Conservation (phyloP, 2,888 invertebrate genomes). For the Xanthia togata region DNA sequence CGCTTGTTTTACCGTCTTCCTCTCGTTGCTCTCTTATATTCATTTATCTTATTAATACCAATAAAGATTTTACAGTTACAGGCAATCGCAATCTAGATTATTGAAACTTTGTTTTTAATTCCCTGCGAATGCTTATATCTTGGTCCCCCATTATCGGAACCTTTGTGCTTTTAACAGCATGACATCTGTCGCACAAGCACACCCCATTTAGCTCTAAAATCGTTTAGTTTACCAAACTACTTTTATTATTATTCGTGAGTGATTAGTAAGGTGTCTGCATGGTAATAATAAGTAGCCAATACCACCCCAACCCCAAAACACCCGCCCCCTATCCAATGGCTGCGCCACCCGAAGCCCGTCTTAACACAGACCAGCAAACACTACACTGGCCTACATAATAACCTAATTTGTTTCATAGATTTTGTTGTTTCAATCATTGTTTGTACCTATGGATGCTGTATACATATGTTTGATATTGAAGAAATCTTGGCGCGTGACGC, state of each 20-base stretch:
- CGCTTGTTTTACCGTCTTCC: constrained; percentile 81
- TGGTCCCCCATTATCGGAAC: constrained; percentile 46
- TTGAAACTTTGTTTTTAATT: constrained; percentile 23
- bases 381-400: constrained; percentile 41
- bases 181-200: constrained; percentile 74
- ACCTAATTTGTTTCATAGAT: constrained; percentile 68
- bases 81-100: constrained; percentile 56
- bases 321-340: constrained; percentile 73
- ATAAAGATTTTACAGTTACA: constrained; percentile 78
- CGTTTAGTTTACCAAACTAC: constrained; percentile 67
- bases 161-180: constrained; percentile 60
- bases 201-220: constrained; percentile 73
- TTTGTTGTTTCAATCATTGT: constrained; percentile 55
- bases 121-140: not conserved
- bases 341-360: constrained; percentile 74
- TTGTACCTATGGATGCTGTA: constrained; percentile 18
- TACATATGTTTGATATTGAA: constrained; percentile 63
- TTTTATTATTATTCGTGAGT: constrained; percentile 75
- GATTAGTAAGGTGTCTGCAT: constrained; percentile 78
- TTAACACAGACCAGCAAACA: constrained; percentile 72
- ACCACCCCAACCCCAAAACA: constrained; percentile 76
- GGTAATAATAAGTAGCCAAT: constrained; percentile 85
- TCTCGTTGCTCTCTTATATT: constrained; percentile 74
- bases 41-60: constrained; percentile 75
- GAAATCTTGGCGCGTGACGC: constrained; percentile 73